Evolutionary conservation across 2,888 invertebrate species (phyloP).

Genomic region (Piscicola geometra): DNA sequence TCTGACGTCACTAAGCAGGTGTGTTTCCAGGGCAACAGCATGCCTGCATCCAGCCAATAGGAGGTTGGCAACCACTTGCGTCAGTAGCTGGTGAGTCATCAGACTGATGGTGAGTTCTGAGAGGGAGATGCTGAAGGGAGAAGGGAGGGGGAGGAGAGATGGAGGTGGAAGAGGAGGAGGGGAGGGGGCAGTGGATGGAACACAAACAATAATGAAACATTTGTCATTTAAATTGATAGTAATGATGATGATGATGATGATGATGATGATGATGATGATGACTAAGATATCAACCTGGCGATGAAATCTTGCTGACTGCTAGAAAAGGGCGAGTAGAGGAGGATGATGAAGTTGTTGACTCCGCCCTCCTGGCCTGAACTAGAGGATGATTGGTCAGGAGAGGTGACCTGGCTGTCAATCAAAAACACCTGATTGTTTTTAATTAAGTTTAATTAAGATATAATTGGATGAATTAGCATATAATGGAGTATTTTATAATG

Average conservation of each 20-base stretch:
- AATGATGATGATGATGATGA: too few relatives aligned
- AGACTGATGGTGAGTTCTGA: conserved; percentile 80
- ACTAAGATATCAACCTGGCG: conserved; percentile 35
- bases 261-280: too few relatives aligned
- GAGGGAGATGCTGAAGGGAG: conserved; percentile 69
- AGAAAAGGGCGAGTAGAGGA: conserved; percentile 68
- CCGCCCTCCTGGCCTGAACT: neutral
- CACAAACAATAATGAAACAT: neutral
- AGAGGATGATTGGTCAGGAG: conserved; percentile 61
- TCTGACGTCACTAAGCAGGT: conserved; percentile 34
- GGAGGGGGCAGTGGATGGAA: neutral
- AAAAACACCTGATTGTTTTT: neutral
- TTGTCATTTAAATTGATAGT: neutral
- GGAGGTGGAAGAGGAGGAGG: too few relatives aligned
- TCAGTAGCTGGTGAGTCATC: conserved; percentile 82
- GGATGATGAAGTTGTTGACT: conserved; percentile 75
- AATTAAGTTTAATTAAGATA: too few relatives aligned
- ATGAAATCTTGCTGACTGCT: conserved; percentile 5
- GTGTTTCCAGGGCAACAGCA: conserved; percentile 38
- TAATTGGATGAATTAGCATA: too few relatives aligned
- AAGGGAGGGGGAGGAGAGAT: neutral
- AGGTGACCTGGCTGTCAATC: conserved; percentile 60
- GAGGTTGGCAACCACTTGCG: conserved; percentile 82
- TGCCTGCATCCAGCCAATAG: conserved; percentile 69
- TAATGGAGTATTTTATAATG: too few relatives aligned